Evolutionary conservation across 2,113 vertebrate genomes (phyloP), one percentile per base, ranked within the genome.

Genomic region (Beaufortia kweichowensis): DNA sequence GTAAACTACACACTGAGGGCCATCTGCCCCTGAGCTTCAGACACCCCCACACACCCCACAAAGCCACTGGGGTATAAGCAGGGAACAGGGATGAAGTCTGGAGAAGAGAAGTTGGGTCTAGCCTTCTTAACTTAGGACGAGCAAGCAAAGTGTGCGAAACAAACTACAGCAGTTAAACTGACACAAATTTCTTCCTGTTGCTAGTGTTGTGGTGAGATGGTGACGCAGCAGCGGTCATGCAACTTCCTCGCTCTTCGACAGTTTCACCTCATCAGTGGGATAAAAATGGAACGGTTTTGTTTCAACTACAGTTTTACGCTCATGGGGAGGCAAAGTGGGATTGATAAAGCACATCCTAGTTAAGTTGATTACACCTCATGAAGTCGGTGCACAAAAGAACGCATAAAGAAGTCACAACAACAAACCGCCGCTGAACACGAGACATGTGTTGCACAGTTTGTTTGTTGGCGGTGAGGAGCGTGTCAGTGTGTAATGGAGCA

Each of bases 131-230:
- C 12, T 85, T 10, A 73, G 46, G 26, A 79, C 24, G 19, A 43
- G 11, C 72, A 21, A 46, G 26, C 31, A 41, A 41, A 21, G 11
- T 59, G 6, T 53, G 29, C 48, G 33, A 15, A 50, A 46, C 24
- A 26, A 31, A 31, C 15, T 23, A 26, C 46, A 21, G 46, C 46
- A 31, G 65, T 68, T 31, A 31, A 19, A 53, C 48, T 21, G 57
- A 56, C 61, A 57, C 74, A 81, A 75, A 73, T 89, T 89, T 86
- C 90, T 92, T 90, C 90, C 91, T 91, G 90, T 87, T 84, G 79
- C 84, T 80, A 82, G 83, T 56, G 79, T 21, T 8, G 43, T 46
- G 43, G 43, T 46, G 15, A 46, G n/a, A 35, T 26, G 57, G 70
- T 82, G 84, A 84, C 80, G 82, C 79, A 71, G 76, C 81, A 78